Percentiles rank a stretch among this genome's conserved stretches.
These are phyloP conservation scores for Mystacornis crossleyi DNA, from an alignment of 2,113 vertebrate genomes.

Conservation along the genomic window DNA sequence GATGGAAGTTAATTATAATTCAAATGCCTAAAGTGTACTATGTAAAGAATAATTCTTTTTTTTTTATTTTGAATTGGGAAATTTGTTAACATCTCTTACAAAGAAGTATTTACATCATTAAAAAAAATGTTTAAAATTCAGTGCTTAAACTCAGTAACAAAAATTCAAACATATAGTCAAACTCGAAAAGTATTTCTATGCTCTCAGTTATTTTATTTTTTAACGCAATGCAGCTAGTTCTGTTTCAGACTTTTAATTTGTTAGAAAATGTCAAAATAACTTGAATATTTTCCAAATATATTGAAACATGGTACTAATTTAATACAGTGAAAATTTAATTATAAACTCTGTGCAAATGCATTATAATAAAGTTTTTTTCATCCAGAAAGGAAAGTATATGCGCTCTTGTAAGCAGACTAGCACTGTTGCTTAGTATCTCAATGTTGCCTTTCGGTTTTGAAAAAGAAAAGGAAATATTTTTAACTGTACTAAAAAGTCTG, in stretches of 20 bases:
- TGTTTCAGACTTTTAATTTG: neutral
- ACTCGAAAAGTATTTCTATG: neutral
- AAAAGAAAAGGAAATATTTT: neutral
- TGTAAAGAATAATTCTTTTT: neutral
- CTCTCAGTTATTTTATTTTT: neutral
- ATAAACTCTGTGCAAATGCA: neutral
- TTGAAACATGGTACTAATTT: neutral
- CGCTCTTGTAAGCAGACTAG: rapidly evolving
- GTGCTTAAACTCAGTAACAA: neutral
- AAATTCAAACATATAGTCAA: neutral
- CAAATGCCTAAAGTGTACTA: neutral
- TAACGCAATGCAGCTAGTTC: neutral
- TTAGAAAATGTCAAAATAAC: neutral
- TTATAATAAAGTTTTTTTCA: neutral
- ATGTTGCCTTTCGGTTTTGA: neutral
- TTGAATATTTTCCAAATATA: neutral
- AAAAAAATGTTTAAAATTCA: neutral
- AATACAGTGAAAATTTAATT: neutral
- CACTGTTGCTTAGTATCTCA: neutral
- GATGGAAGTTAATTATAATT: neutral
- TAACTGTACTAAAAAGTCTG: neutral
- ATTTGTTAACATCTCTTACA: neutral
- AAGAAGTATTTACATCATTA: neutral
- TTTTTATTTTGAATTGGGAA: neutral
- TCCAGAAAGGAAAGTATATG: neutral